Evolutionary conservation across 2,888 invertebrate species (phyloP), one percentile per base, ranked within the genome.

Genomic region (Lasioglossum oenotherae): DNA sequence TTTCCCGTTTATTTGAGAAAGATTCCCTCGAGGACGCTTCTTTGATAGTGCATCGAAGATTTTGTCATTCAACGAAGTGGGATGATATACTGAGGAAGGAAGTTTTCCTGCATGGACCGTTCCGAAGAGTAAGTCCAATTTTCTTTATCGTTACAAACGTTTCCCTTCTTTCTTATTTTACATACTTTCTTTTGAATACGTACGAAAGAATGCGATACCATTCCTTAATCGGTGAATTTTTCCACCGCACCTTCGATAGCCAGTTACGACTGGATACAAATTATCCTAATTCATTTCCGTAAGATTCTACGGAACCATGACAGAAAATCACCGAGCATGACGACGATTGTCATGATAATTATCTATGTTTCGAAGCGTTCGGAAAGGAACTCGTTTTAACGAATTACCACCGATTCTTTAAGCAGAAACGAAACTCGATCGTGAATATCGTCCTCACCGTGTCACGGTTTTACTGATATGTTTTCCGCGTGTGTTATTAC

Each of bases 311-410:
- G 90, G 86, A 87, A 92, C 91, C 94, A 92, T 94, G 92, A 93
- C 93, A 92, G 89, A 92, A 89, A 91, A 90, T 90, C 92, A 92
- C 88, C 84, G 91, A 93, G 92, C 94, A 92, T 94, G 94, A 94
- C 93, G 90, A 85, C 80, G 81, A 84, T 85, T 83, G 38, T 78
- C 64, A 85, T 76, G 77, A 79, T 82, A 76, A 81, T 83, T 83
- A 87, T 86, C 84, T 44, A 75, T 86, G 73, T 86, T 86, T 77
- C 71, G 14, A 27, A 71, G 76, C 44, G 57, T 78, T 87, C 81
- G 74, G 87, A 87, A 84, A 87, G 84, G 79, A 76, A 64, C 84
- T 81, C 76, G 75, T 76, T 57, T 57, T 46, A 53, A 64, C 44
- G 31, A 67, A 69, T 80, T 87, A 87, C 77, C 78, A 67, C 71